Base-by-base conservation (phyloP, 2,797 vertebrate species). In the Micromesistius poutassou region DNA sequence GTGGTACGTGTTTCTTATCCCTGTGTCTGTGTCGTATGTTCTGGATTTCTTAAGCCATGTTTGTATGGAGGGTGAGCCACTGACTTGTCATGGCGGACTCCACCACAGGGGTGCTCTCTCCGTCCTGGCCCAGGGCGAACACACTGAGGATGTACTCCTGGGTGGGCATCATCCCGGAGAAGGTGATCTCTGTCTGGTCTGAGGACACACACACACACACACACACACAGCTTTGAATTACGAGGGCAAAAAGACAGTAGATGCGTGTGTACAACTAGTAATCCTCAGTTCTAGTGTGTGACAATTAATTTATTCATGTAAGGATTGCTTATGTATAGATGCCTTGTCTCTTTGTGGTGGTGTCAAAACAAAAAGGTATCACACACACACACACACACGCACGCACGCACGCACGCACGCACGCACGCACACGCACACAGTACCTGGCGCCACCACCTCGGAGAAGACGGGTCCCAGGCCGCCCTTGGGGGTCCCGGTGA, bases 171-270 rank as follows among this genome's bases (percentile, higher is more conserved):
- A 99, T 92, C 35, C 96, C 98, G 66, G 96, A 96, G 81, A 99
- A 97, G 0, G 97, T 99, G 28, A 98, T 91, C 87, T 98, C 95
- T 0, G 96, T 99, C 92, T 98, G 94, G 86, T 98, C 98, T 99
- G 92, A 2, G 72, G 12, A 30, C 36, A 42, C 8, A 36, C 42
- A 62, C 46, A 30, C 83, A 68, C 71, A 66, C 9, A 78, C 25
- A 79, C 5, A 50, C 1, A 30, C 1, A 19, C 2, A 73, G 78
- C 68, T 14, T 36, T 22, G 72, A 74, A 5, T 3, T 0, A 77
- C n/a, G 0, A 2, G 4, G 31, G 36, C 6, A 42, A 8, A 72
- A 9, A 46, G 8, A n/a, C 42, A 62, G 22, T 30, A 33, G 6
- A n/a, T 42, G 40, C 12, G 40, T 42, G 40, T 42, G 40, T 42